These are phyloP conservation scores for Leptopilina clavipes DNA, from an alignment of 1,140 invertebrate species.

Conservation along the genomic window DNA sequence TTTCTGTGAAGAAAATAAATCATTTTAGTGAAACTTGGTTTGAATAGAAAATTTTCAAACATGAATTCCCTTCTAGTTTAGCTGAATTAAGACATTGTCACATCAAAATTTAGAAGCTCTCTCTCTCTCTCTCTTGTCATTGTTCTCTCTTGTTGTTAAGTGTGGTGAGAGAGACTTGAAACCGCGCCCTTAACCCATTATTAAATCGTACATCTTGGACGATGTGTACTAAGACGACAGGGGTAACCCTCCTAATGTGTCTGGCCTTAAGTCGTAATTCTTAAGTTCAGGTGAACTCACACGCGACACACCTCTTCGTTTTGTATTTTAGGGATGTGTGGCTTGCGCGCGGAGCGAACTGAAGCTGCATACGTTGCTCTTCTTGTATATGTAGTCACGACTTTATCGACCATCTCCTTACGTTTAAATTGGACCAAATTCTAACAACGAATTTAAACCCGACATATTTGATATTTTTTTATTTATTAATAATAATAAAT, in stretches of 20 bases:
- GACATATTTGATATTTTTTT: conserved; percentile 17
- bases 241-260: background rate
- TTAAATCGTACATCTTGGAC: conserved; percentile 23
- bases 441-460: background rate
- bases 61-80: too few relatives aligned
- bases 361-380: background rate
- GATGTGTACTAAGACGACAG: conserved; percentile 9
- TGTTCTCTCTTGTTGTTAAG: background rate
- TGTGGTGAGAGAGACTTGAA: background rate
- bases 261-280: conserved; percentile 10
- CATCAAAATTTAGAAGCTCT: background rate
- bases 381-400: conserved; percentile 1
- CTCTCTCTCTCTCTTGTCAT: too few relatives aligned
- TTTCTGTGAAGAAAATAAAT: too few relatives aligned
- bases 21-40: too few relatives aligned
- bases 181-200: conserved; percentile 22
- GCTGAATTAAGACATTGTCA: too few relatives aligned
- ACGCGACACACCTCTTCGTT: background rate
- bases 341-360: background rate
- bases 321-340: too few relatives aligned
- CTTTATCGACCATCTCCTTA: conserved; percentile 27
- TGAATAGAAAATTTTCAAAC: too few relatives aligned
- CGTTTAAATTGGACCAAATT: background rate
- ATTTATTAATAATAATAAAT: background rate
- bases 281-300: conserved; percentile 9